These are phyloP conservation scores for Elysia chlorotica DNA, from an alignment of 1,140 invertebrate species.

Conservation along the genomic window DNA sequence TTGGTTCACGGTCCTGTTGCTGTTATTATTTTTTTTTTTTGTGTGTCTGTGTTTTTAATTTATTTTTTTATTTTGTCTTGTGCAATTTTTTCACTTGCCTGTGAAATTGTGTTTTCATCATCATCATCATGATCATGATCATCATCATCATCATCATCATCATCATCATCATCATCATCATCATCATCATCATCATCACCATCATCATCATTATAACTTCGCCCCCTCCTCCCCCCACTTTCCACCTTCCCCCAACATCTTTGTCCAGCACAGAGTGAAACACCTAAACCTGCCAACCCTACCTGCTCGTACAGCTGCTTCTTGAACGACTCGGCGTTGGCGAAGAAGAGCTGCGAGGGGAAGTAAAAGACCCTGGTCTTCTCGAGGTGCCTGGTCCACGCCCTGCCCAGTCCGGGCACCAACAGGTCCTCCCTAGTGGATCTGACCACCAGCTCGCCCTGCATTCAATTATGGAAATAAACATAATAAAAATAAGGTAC, in stretches of 20 bases:
- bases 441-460: slow-evolving; percentile 22
- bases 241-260: no score
- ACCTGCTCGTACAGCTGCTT: slow-evolving; percentile 36
- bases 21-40: no score
- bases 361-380: slow-evolving; percentile 57
- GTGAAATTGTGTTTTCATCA: not conserved
- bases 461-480: no score
- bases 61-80: no score
- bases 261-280: no score
- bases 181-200: no score
- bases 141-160: slow-evolving; percentile 14
- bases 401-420: slow-evolving; percentile 8
- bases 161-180: not conserved
- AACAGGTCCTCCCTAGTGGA: slow-evolving; percentile 31
- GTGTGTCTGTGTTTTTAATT: no score
- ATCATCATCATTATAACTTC: not conserved
- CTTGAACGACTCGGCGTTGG: slow-evolving; percentile 53
- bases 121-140: not conserved
- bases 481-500: no score
- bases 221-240: no score
- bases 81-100: no score
- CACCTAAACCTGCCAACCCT: no score
- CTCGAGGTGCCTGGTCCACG: slow-evolving; percentile 66
- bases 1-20: no score
- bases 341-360: slow-evolving; percentile 53